Base-by-base conservation (phyloP, 2,113 vertebrate species). In the Solenodon paradoxus region DNA sequence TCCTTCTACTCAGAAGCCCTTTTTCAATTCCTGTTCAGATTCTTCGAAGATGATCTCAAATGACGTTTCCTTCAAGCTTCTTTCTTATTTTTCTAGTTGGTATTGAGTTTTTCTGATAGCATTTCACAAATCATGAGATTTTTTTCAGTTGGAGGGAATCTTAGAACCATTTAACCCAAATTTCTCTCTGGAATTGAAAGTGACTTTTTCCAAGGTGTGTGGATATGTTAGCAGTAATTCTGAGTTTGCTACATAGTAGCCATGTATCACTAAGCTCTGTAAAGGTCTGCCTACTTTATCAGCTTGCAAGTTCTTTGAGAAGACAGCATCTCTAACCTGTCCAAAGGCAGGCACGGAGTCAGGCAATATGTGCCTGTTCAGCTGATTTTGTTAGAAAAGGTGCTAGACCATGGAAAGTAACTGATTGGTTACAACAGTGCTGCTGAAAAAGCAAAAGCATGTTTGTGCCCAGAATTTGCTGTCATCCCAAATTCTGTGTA, bases 81-180 rank as follows among this genome's bases (percentile, higher is more conserved):
- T 84, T 87, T 69, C 16, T 55, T 64, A 59, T 69, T 89, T 55
- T 90, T 94, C 55, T 68, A 90, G 42, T 28, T 88, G 35, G 40
- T 40, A 80, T 8, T 78, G 38, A 85, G 20, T 12, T 88, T 81
- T 91, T 69, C 63, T 53, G 49, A 35, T 6, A 85, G 17, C 10
- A 51, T 61, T 84, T 90, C 38, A 95, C 19, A 97, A 88, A 94
- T 40, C n/a, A 47, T n/a, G 45, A 80, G 66, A 78, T 85, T 95
- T 15, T 45, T n/a, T 38, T 28, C 45, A 80, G 35, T 47, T 84
- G 32, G 49, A 92, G 40, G 66, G n/a, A 19, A 83, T 32, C 59
- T 81, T 80, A 49, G 35, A 92, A 35, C 89, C 47, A 74, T 85
- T 92, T 95, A 86, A 85, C 3, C 9, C 85, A 84, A 75, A 10